Conservation (phyloP, 2,797 vertebrate genomes). For the Cryptoprocta ferox region DNA sequence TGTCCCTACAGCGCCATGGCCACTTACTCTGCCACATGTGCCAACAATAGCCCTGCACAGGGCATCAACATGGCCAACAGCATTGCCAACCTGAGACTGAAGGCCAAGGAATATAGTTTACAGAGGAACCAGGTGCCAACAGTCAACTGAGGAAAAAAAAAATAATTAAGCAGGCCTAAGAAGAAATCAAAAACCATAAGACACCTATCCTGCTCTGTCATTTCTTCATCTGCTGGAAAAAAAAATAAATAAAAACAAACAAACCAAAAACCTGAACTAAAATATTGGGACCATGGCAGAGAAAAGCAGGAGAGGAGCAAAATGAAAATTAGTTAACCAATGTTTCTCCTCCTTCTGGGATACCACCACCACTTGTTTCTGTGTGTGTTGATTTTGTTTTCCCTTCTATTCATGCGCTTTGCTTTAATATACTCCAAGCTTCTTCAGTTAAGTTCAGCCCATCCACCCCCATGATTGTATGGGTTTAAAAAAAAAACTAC, state of each 20-base stretch:
- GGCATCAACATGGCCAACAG: conserved; percentile 99
- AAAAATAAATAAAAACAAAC: not conserved
- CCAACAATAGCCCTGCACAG: conserved; percentile 94
- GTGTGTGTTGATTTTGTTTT: conserved; percentile 81
- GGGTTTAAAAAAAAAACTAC: conserved; percentile 60
- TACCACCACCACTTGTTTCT: conserved; percentile 82
- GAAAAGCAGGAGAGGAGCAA: conserved; percentile 83
- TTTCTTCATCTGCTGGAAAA: conserved; percentile 81
- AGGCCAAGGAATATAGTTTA: conserved; percentile 99
- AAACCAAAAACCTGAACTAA: conserved; percentile 77
- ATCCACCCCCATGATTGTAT: conserved; percentile 74
- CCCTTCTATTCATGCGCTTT: conserved; percentile 81
- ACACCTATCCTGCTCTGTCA: conserved; percentile 84
- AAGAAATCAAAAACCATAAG: conserved; percentile 84
- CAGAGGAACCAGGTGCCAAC: conserved; percentile 98
- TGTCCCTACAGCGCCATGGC: conserved; percentile 94
- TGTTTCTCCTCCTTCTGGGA: conserved; percentile 82
- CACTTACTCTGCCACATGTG: conserved; percentile 96
- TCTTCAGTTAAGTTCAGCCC: conserved; percentile 84
- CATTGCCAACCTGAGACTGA: conserved; percentile 99
- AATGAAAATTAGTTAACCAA: conserved; percentile 80
- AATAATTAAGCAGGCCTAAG: conserved; percentile 79
- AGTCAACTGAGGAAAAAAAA: conserved; percentile 93
- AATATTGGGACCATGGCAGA: conserved; percentile 81
- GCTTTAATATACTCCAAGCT: conserved; percentile 85